Base-by-base conservation (phyloP, 2,888 invertebrate species). In the Heliconius charithonia region DNA sequence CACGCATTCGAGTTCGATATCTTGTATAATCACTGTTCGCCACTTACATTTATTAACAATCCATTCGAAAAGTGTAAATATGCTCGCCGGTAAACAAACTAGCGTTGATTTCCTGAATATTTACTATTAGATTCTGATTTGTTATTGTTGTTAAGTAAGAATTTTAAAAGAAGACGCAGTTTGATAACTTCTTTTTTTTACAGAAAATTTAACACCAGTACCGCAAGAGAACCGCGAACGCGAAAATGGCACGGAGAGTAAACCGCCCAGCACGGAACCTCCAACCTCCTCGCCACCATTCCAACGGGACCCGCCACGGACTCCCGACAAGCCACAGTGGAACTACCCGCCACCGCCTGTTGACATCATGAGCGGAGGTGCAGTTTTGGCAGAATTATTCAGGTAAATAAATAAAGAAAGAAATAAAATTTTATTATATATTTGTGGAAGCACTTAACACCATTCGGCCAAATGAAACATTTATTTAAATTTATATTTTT, bases 331-430 rank as follows among this genome's bases (percentile, higher is more conserved):
- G 88, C 91, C 94, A 25, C 96, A 96, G 79, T 96, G 96, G 92
- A 94, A 92, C 90, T 94, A 95, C 85, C 94, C 95, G 27, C 94
- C 95, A 70, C 94, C 95, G 65, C 94, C 95, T 27, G 93, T 95
- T 29, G 98, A 98, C 93, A 96, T 98, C 90, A 97, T 98, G 96
- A 97, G 97, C 86, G 97, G 97, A 77, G 97, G 97, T 63, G 97
- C 97, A 72, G 67, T 98, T 98, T 93, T 98, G 98, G 98, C 98
- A 98, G 90, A 98, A 98, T 91, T 98, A 98, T 94, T 98, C 98
- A 89, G 98, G 98, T 98, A 90, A 96, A 22, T 51, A 51, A 51
- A 45, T 45, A 4, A 45, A 45, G 16, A 45, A 6, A 51, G 2
- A 45, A 0, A 6, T 2, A 16, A 16, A 6, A 1, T 32, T 37